A percentile compares a stretch with the other conserved stretches of the same genome.
Evolutionary conservation across 2,888 invertebrate species (phyloP).

Genomic region (Baccha elongata): DNA sequence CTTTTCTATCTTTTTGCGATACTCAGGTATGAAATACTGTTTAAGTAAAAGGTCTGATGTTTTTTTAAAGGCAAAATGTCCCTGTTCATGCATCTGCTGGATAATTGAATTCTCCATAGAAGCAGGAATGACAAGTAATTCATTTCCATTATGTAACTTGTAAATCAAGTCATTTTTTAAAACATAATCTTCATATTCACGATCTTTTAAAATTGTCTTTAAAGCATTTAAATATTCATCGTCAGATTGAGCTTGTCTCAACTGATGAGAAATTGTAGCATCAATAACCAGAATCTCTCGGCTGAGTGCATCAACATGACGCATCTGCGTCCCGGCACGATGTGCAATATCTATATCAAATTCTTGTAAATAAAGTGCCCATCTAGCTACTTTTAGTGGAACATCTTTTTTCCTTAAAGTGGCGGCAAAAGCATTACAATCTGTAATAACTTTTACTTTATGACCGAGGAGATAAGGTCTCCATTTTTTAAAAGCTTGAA

Average conservation of each 20-base stretch:
- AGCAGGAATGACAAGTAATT: not conserved
- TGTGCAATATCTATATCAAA: not conserved
- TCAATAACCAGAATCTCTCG: not conserved
- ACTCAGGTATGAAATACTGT: not conserved
- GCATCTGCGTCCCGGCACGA: not conserved
- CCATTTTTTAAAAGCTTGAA: constrained; percentile 73
- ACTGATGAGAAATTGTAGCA: not conserved
- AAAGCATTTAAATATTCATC: not conserved
- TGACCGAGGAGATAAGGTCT: constrained; percentile 68
- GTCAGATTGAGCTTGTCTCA: not conserved
- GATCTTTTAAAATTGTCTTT: not conserved
- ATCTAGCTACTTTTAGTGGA: no score
- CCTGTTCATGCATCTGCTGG: not conserved
- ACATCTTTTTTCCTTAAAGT: constrained; percentile 56
- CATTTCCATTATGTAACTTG: not conserved
- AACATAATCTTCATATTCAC: not conserved
- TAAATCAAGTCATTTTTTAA: not conserved
- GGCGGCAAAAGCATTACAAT: constrained; percentile 39
- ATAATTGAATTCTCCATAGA: not conserved
- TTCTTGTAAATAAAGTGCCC: not conserved
- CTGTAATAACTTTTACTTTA: not conserved
- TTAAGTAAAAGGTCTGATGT: not conserved
- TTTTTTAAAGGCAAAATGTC: not conserved
- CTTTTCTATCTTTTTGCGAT: not conserved
- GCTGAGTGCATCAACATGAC: not conserved